Evolutionary conservation across 2,797 vertebrate genomes (phyloP), one percentile per base, ranked within the genome.

Genomic region (Melanotaenia maccullochi): DNA sequence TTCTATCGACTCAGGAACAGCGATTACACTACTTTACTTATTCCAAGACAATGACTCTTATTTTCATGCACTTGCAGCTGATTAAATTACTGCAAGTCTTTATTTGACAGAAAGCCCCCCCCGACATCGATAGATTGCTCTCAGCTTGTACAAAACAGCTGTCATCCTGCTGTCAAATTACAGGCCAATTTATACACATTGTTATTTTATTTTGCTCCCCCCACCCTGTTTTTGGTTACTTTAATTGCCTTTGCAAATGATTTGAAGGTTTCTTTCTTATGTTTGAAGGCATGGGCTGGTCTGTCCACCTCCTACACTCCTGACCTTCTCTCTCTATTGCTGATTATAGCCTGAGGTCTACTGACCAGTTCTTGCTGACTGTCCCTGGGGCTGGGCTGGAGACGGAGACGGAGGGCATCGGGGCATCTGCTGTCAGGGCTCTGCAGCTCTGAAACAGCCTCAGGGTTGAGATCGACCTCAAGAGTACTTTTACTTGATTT

Each of bases 261-360:
- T 85, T 71, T 75, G 69, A 18, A 22, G 66, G 36, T 47, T 64
- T 33, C 6, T 14, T 58, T 52, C 22, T 71, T 73, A 51, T 73
- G 14, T 68, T 78, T 32, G 14, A 33, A 55, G 40, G 30, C 20
- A 55, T 0, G 5, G 8, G 22, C 51, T 60, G 62, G 36, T 58
- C 40, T 72, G 36, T 22, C 47, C n/a, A 22, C 68, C 54, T 76
- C 72, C 68, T 69, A 65, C 76, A 56, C 49, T 1, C n/a, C 38
- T 81, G 79, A 87, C 73, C 76, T 84, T 78, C 51, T 32, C 20
- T 59, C 62, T 76, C 63, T 76, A 49, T 9, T 36, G 62, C 63
- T 57, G 63, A 65, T 64, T 20, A 57, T 60, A 52, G 76, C 79
- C 60, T 3, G 71, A 55, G 49, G 76, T 75, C 30, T 59, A 25